Percentiles rank a stretch among this genome's conserved stretches.
phyloP scores from a whole-genome alignment of 2,113 vertebrate species.

The Sphaerodactylus townsendi region DNA sequence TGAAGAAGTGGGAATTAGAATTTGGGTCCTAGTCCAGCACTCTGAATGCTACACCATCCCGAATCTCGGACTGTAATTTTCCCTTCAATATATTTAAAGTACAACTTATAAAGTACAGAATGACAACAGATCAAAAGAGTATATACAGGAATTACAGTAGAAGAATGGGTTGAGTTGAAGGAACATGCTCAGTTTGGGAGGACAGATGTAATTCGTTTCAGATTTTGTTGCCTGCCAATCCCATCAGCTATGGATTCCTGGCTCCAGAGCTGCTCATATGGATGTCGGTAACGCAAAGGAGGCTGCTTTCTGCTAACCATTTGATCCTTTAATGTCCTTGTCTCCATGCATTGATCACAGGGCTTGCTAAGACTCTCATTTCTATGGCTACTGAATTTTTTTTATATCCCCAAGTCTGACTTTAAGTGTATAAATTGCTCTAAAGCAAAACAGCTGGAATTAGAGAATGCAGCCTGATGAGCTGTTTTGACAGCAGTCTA shows the following conservation, averaged over 20 bases:
- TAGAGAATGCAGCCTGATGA: slow-evolving; percentile 30
- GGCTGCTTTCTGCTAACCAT: slow-evolving; percentile 21
- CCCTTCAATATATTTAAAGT: too few species aligned
- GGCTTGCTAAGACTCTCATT: slow-evolving; percentile 32
- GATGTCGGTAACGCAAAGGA: slow-evolving; percentile 9
- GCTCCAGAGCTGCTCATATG: slow-evolving; percentile 23
- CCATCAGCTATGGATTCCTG: not conserved
- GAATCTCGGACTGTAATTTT: too few species aligned
- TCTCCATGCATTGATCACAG: not conserved
- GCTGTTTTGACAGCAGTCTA: slow-evolving; percentile 23
- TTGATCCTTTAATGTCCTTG: not conserved
- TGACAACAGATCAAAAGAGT: not conserved
- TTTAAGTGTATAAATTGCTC: slow-evolving; percentile 7
- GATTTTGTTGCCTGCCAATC: slow-evolving; percentile 21
- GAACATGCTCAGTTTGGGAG: slow-evolving; percentile 27
- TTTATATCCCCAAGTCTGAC: not conserved
- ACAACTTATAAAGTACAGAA: not conserved
- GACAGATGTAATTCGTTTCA: slow-evolving; percentile 26
- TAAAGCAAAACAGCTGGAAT: slow-evolving; percentile 28
- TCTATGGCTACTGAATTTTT: not conserved
- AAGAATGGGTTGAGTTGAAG: not conserved
- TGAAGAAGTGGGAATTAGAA: too few species aligned
- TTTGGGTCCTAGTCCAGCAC: too few species aligned
- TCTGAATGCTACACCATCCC: too few species aligned
- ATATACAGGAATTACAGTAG: not conserved